Base-by-base conservation (phyloP, 2,797 vertebrate species). In the Myioborus melanocephalus region DNA sequence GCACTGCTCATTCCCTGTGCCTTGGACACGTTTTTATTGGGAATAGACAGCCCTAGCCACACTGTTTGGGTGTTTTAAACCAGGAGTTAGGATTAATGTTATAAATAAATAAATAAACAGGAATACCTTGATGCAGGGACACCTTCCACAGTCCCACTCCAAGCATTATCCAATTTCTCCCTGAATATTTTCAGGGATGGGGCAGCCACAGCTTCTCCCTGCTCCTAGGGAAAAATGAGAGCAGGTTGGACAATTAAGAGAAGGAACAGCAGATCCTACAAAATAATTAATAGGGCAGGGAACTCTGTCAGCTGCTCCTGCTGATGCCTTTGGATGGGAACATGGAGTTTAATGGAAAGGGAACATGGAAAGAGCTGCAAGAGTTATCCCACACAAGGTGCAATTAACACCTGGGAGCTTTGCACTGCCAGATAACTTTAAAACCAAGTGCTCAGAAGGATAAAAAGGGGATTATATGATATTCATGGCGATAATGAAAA, bases 391-490 rank as follows among this genome's bases (percentile, higher is more conserved):
- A 27, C 23, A 37, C 32, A 17, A 43, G 3, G 63, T 0, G 6
- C 37, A 87, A 73, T 94, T 68, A 90, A 82, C 59, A 52, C 68
- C 57, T 24, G 43, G 66, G 63, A 87, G 88, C 17, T 90, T 73
- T 60, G 59, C 49, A n/a, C 52, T 12, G 3, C 19, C 21, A 26
- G 37, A 7, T 14, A 57, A 35, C 37, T 30, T 37, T 23, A 66
- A 85, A 60, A 24, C 8, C 19, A 44, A 73, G 32, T 50, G 26
- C 66, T 92, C 44, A 59, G 53, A 27, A 82, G 77, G 83, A 66
- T 85, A 30, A 69, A 87, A 39, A 18, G 11, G 15, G 23, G 53
- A 87, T 95, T 70, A 34, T 32, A 6, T 24, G 32, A 73, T 37
- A 77, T 53, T 84, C 22, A 7, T 9, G 50, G 44, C 39, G 64